Conservation (phyloP, 92 coral and sea anemone species). For the Palythoa heliodiscus region DNA sequence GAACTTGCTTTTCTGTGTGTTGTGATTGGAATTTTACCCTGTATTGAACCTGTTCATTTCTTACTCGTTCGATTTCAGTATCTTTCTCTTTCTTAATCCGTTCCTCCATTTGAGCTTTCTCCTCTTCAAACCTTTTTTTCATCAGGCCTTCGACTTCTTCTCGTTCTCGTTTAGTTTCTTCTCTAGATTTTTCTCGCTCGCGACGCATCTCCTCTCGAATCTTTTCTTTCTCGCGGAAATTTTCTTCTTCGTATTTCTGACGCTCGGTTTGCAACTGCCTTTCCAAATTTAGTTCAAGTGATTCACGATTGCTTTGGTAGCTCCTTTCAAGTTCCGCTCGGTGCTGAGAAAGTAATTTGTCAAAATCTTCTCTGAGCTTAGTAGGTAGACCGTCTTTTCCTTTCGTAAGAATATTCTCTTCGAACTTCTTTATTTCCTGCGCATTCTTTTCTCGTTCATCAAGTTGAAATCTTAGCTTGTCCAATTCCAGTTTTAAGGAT, state of each 20-base stretch:
- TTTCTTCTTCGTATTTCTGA: slow-evolving; percentile 67
- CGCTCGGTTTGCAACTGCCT: slow-evolving; percentile 66
- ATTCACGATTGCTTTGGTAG: slow-evolving; percentile 70
- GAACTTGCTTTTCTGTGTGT: neutral
- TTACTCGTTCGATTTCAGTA: slow-evolving; percentile 26
- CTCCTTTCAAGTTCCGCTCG: slow-evolving; percentile 73
- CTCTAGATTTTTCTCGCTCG: slow-evolving; percentile 40
- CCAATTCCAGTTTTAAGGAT: slow-evolving; percentile 61
- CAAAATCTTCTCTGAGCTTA: slow-evolving; percentile 87
- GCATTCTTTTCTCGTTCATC: slow-evolving; percentile 69
- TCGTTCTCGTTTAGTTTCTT: slow-evolving; percentile 48
- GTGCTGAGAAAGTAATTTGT: slow-evolving; percentile 76
- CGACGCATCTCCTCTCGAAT: slow-evolving; percentile 60
- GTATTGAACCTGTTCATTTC: neutral
- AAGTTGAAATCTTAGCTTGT: slow-evolving; percentile 65
- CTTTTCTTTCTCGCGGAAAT: slow-evolving; percentile 58
- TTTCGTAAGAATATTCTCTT: slow-evolving; percentile 64
- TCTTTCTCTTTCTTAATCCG: slow-evolving; percentile 12
- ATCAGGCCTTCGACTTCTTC: slow-evolving; percentile 26
- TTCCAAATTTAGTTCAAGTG: slow-evolving; percentile 62
- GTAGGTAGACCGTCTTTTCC: slow-evolving; percentile 90
- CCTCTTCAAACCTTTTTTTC: slow-evolving; percentile 47
- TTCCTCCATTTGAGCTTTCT: slow-evolving; percentile 46
- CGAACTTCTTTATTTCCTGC: slow-evolving; percentile 67
- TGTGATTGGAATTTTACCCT: slow-evolving; percentile 5